A percentile compares a stretch with the other conserved stretches of the same genome.
Conservation (phyloP, 2,113 vertebrate genomes). For the human (Homo sapiens) region DNA sequence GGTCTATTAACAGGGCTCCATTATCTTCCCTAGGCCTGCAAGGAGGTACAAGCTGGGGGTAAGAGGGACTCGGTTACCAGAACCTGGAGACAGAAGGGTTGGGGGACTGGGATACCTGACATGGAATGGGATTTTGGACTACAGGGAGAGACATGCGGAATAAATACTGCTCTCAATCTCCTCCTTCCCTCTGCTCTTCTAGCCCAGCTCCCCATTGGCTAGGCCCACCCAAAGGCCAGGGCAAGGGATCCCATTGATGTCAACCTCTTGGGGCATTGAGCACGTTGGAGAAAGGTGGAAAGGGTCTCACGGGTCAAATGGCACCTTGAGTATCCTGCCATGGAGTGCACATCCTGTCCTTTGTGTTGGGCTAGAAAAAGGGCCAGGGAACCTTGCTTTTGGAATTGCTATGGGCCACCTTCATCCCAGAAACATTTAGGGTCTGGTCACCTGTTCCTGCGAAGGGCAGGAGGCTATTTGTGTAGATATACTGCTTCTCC, state of each 20-base stretch:
- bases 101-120: too few relatives aligned
- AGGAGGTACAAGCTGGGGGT: fast-evolving
- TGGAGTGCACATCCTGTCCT: not conserved
- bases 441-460: not conserved
- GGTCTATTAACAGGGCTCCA: not conserved
- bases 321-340: not conserved
- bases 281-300: not conserved
- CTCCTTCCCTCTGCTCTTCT: not conserved
- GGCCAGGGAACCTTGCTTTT: not conserved
- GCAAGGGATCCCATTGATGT: not conserved
- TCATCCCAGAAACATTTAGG: not conserved
- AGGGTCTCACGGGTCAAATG: not conserved
- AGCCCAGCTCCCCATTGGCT: not conserved
- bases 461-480: not conserved
- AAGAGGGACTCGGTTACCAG: not conserved
- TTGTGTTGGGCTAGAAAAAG: not conserved
- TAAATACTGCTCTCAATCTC: not conserved
- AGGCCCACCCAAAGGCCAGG: not conserved
- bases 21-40: not conserved
- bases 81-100: not conserved
- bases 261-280: not conserved
- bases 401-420: not conserved
- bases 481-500: not conserved
- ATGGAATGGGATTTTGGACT: not conserved
- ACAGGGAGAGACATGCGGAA: not conserved